phyloP scores from a whole-genome alignment of 2,797 vertebrate species.

The Pangasius macronema region DNA sequence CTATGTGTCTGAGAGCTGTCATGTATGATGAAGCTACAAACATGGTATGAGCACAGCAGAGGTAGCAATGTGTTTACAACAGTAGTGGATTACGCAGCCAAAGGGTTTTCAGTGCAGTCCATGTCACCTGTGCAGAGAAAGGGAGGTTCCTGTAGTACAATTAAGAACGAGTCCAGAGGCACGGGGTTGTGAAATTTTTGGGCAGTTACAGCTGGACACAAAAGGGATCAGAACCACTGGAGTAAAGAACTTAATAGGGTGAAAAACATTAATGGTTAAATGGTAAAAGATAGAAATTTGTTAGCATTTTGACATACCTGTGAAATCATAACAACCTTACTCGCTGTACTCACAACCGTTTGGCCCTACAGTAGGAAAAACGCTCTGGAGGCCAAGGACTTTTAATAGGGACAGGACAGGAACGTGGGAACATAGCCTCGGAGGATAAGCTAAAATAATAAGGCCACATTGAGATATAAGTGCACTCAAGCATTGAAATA shows the following conservation, averaged over 20 bases:
- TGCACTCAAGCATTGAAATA: constrained; percentile 31
- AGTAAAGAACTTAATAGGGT: background rate
- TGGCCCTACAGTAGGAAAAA: background rate
- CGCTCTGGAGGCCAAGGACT: constrained; percentile 10
- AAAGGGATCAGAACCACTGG: background rate
- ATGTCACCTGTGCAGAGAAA: background rate
- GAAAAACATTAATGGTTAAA: background rate
- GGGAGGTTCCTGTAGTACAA: background rate
- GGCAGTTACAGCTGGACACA: background rate
- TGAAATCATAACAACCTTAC: background rate
- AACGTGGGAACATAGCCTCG: constrained; percentile 21
- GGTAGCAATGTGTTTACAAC: background rate
- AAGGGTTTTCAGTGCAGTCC: background rate
- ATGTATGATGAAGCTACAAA: background rate
- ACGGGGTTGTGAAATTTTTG: no score
- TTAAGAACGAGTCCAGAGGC: background rate
- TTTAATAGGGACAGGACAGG: constrained; percentile 22
- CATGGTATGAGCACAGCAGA: background rate
- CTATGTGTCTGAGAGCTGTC: background rate
- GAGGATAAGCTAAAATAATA: constrained; percentile 23
- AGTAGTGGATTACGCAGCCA: background rate
- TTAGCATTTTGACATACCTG: background rate
- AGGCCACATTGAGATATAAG: constrained; percentile 10
- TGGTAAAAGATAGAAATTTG: background rate
- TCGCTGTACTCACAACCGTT: background rate